A percentile compares a stretch with the other conserved stretches of the same genome.
phyloP scores from a whole-genome alignment of 1,140 invertebrate species.

The Solenopsis fugax region DNA sequence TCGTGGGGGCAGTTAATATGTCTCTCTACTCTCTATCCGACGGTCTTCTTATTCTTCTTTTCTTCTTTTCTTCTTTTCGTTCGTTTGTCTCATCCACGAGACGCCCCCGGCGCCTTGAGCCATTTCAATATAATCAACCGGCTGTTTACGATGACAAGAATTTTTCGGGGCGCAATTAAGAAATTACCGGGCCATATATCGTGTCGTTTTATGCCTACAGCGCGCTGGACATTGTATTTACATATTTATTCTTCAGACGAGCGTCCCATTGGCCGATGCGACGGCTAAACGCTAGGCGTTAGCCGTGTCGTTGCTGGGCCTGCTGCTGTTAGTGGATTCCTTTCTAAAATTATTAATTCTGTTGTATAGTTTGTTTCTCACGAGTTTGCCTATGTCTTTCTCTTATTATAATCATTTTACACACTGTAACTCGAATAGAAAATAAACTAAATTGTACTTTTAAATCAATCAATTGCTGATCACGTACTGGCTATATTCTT shows the following conservation, averaged over 20 bases:
- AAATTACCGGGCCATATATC: conserved; percentile 86
- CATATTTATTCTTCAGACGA: conserved; percentile 79
- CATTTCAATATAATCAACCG: conserved; percentile 81
- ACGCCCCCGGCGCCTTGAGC: conserved; percentile 75
- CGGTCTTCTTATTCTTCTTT: neutral
- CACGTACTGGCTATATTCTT: neutral
- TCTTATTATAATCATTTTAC: conserved; percentile 20
- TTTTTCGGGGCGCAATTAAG: conserved; percentile 85
- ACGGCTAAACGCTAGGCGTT: conserved; percentile 71
- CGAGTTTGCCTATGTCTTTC: neutral
- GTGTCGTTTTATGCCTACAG: conserved; percentile 83
- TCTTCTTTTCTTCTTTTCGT: neutral
- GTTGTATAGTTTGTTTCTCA: conserved; percentile 55
- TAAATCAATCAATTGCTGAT: neutral
- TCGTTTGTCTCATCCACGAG: conserved; percentile 58
- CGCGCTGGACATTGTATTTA: conserved; percentile 79
- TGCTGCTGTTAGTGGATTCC: conserved; percentile 60
- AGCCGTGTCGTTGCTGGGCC: conserved; percentile 30
- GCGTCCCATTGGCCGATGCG: conserved; percentile 48
- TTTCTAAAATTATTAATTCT: conserved; percentile 62
- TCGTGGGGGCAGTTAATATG: conserved; percentile 1
- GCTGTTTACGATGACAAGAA: conserved; percentile 86
- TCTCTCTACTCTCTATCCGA: neutral
- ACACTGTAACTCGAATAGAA: neutral
- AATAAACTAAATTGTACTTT: neutral